Evolutionary conservation across 2,888 invertebrate species (phyloP).

Genomic region (Mythimna ferrago): DNA sequence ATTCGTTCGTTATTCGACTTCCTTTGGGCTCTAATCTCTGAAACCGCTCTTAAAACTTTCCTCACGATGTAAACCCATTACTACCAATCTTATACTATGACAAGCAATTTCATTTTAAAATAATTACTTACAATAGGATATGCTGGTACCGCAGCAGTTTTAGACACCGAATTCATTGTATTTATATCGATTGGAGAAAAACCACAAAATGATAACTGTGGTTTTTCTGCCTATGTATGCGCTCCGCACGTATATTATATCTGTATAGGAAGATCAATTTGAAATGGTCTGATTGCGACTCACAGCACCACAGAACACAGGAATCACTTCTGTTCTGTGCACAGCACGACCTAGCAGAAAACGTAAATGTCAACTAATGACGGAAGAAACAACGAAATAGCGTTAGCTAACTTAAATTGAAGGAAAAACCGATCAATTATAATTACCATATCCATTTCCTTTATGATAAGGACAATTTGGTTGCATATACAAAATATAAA

Average conservation of each 20-base stretch:
- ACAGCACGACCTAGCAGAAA: constrained; percentile 18
- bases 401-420: not conserved
- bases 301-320: constrained; percentile 11
- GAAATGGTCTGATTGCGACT: constrained; percentile 44
- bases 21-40: not conserved
- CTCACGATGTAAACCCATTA: not conserved
- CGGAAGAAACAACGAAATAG: not conserved
- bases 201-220: not conserved
- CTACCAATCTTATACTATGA: not conserved
- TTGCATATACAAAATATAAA: not conserved
- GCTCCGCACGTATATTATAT: not conserved
- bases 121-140: not conserved
- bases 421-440: not conserved
- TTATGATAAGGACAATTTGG: not conserved
- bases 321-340: too few species aligned
- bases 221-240: constrained; percentile 30
- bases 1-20: not conserved
- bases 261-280: constrained; percentile 19
- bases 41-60: not conserved
- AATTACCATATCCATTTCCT: constrained; percentile 4
- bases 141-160: not conserved
- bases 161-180: constrained; percentile 2
- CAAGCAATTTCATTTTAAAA: not conserved
- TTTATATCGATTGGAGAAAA: constrained; percentile 1
- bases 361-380: constrained; percentile 6